phyloP scores from a whole-genome alignment of 2,888 invertebrate species.

The Ophion ventricosus region DNA sequence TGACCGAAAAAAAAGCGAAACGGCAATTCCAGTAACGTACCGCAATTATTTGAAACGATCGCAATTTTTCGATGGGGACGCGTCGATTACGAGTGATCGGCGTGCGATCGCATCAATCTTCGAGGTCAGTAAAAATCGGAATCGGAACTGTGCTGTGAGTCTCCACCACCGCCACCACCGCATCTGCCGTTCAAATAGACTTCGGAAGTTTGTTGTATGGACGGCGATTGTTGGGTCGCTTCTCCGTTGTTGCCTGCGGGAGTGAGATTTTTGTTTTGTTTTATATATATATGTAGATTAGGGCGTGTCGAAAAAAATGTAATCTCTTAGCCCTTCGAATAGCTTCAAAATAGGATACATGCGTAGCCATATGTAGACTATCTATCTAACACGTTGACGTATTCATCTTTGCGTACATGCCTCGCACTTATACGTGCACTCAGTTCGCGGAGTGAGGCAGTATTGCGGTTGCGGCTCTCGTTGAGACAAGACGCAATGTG shows the following conservation, averaged over 20 bases:
- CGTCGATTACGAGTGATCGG: constrained; percentile 55
- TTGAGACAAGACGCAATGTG: no score
- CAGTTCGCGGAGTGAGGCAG: no score
- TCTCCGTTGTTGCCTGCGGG: constrained; percentile 75
- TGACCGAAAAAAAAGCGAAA: constrained; percentile 16
- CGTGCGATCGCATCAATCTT: constrained; percentile 69
- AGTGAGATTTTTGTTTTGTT: not conserved
- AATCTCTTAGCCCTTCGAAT: not conserved
- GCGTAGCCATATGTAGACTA: no score
- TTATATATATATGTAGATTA: no score
- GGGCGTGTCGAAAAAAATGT: not conserved
- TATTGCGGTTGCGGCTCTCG: no score
- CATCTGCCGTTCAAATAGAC: constrained; percentile 76
- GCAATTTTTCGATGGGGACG: constrained; percentile 31
- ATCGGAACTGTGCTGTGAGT: constrained; percentile 78
- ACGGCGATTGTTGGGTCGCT: constrained; percentile 75
- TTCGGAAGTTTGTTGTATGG: constrained; percentile 78
- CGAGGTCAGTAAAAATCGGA: constrained; percentile 78
- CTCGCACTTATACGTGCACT: no score
- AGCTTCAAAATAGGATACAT: no score
- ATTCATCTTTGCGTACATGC: no score
- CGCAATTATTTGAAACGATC: constrained; percentile 48
- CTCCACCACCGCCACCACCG: constrained; percentile 71
- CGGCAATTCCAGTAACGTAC: constrained; percentile 52
- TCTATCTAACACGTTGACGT: no score